Evolutionary conservation across 2,113 vertebrate species (phyloP), one percentile per base, ranked within the genome.

Genomic region (Noctilio leporinus): DNA sequence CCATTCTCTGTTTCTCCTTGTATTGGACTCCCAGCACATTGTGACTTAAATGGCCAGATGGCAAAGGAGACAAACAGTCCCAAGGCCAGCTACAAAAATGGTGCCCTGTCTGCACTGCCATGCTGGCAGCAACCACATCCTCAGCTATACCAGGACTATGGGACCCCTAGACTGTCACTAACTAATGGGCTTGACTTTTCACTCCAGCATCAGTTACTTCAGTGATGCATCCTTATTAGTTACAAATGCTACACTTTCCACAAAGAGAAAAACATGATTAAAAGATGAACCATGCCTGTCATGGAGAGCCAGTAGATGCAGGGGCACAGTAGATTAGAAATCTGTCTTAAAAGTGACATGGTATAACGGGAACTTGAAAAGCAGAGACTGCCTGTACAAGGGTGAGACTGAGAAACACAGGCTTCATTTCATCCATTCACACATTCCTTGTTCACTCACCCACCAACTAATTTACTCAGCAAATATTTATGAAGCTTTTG

Each of bases 171-270:
- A 86, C 24, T 75, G 47, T n/a, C 91, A 28, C 7, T 88, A 70
- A 15, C 62, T 88, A 80, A 22, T 10, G 47, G 86, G 45, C 10
- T 89, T 6, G 20, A 75, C 6, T 73, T 96, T 96, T 87, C 81
- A 70, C 33, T 96, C 96, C 80, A 35, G 24, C 5, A 94, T 93
- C n/a, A 57, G 55, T 84, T 95, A 83, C 47, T 96, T 85, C 20
- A 7, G n/a, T 16, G 83, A 95, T 95, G 51, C 8, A 85, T 94
- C 51, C 73, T 91, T 94, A 92, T 92, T 93, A 94, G 3, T 57
- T 93, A 67, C 1, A 4, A 89, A 55, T 67, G 33, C 62, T 72
- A 53, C 51, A 33, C 24, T 93, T 96, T 65, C 65, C 17, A 73
- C 51, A 92, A 20, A 64, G 38, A 72, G 1, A 57, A 57, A 62